Evolutionary conservation across 1,140 invertebrate species (phyloP), one percentile per base, ranked within the genome.

Genomic region (Drosophila azteca): DNA sequence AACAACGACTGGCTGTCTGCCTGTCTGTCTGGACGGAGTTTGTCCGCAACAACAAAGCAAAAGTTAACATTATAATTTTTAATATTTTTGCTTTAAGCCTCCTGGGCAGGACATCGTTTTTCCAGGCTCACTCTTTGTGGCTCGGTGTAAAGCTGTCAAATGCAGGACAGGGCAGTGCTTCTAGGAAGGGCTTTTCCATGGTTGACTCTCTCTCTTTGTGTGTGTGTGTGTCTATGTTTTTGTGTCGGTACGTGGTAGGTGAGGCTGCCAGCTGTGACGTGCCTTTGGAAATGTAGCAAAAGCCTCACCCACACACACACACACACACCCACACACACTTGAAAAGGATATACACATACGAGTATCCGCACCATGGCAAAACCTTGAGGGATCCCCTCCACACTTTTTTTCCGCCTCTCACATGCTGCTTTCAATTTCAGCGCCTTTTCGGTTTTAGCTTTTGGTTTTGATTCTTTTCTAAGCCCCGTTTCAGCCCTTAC

Each of bases 11-110:
- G 31, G 11, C 63, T 57, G 63, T 31, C 66, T 35, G 50, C 26
- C 41, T 41, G 22, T 24, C 3, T 31, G 63, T 58, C 76, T 48
- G 67, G 8, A 2, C 31, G 3, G 8, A 8, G 2, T 64, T 60
- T 69, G 60, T 31, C 71, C 51, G 45, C 35, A 39, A 39, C 11
- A 39, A 13, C 11, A 39, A 13, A 88, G 78, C 79, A 87, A 87
- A 88, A 88, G 80, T 83, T 88, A 87, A 87, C 83, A 87, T 87
- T 82, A 88, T 87, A 88, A 87, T 88, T 87, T 87, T 87, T 88
- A 83, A 88, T 88, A 88, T 88, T 87, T 87, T 83, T 79, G 79
- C 82, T 82, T 82, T 64, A 55, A 80, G 81, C 69, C 65, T 77
- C 50, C 62, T 72, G 72, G 61, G 79, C 45, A 63, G 48, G 35